Evolutionary conservation across 1,140 invertebrate species (phyloP).

Genomic region (Arctopsyche grandis): DNA sequence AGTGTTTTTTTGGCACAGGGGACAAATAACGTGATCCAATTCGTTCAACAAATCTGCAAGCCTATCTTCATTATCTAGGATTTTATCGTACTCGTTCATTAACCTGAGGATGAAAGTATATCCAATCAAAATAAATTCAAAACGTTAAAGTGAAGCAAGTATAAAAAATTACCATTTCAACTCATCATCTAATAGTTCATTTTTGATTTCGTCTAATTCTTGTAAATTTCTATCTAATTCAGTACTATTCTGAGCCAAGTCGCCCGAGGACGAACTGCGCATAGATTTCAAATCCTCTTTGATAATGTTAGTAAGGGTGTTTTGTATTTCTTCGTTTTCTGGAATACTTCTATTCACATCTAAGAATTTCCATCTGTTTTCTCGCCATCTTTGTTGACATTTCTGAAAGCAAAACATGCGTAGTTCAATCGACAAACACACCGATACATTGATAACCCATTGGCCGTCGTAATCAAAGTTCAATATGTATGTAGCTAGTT

Average conservation of each 20-base stretch:
- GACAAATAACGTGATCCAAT: constrained; percentile 50
- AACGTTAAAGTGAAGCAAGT: neutral
- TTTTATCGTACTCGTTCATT: constrained; percentile 48
- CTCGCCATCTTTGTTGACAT: constrained; percentile 48
- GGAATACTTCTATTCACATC: constrained; percentile 44
- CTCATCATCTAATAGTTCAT: constrained; percentile 40
- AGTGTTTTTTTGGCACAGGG: constrained; percentile 47
- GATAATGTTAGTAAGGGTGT: constrained; percentile 43
- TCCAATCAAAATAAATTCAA: neutral
- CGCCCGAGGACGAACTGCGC: neutral
- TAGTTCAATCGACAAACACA: neutral
- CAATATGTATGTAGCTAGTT: too few species aligned
- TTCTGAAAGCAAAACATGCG: constrained; percentile 48
- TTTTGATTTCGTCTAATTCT: constrained; percentile 36
- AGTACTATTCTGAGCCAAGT: neutral
- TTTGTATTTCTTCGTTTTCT: constrained; percentile 24
- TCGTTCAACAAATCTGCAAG: constrained; percentile 47
- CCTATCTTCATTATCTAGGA: constrained; percentile 48
- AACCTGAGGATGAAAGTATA: constrained; percentile 39
- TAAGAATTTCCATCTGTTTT: constrained; percentile 46
- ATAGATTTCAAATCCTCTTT: constrained; percentile 47
- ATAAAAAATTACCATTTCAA: constrained; percentile 45
- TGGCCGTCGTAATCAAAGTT: neutral
- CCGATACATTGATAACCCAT: neutral
- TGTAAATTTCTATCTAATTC: constrained; percentile 18